Evolutionary conservation across 2,888 invertebrate genomes (phyloP).

Genomic region (Polyommatus iphigenia): DNA sequence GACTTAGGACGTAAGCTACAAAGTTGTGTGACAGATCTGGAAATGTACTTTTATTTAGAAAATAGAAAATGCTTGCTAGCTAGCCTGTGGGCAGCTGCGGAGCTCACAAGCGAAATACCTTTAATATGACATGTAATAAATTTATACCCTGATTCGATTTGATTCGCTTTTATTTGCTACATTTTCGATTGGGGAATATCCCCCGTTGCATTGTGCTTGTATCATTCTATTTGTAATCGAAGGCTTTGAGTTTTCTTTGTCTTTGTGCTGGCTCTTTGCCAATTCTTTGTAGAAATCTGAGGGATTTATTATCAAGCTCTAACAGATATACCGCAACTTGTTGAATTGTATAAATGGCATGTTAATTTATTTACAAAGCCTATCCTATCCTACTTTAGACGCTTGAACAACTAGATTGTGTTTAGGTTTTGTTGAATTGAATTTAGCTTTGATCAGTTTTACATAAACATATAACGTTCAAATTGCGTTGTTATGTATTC

Average conservation of each 20-base stretch:
- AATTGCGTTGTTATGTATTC: no score
- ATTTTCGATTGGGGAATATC: constrained; percentile 3
- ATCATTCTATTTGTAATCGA: constrained; percentile 29
- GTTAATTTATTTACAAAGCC: constrained; percentile 19
- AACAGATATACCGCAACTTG: constrained; percentile 10
- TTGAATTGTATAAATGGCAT: constrained; percentile 18
- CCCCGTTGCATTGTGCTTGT: not conserved
- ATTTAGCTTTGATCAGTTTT: not conserved
- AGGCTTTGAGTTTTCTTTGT: constrained; percentile 28
- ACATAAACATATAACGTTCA: not conserved
- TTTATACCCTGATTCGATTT: constrained; percentile 15
- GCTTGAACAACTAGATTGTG: not conserved
- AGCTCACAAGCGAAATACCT: constrained; percentile 5
- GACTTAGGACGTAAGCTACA: not conserved
- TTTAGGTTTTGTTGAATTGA: not conserved
- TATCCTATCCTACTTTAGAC: not conserved
- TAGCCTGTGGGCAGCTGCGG: not conserved
- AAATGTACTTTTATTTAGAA: not conserved
- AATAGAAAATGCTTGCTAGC: not conserved
- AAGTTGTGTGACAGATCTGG: not conserved
- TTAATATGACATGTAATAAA: constrained; percentile 17
- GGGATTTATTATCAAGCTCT: constrained; percentile 16
- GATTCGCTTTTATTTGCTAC: not conserved
- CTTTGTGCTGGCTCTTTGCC: constrained; percentile 28
- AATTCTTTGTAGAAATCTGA: constrained; percentile 9